phyloP scores from a whole-genome alignment of 2,888 invertebrate genomes.

The Diachrysia chrysitis region DNA sequence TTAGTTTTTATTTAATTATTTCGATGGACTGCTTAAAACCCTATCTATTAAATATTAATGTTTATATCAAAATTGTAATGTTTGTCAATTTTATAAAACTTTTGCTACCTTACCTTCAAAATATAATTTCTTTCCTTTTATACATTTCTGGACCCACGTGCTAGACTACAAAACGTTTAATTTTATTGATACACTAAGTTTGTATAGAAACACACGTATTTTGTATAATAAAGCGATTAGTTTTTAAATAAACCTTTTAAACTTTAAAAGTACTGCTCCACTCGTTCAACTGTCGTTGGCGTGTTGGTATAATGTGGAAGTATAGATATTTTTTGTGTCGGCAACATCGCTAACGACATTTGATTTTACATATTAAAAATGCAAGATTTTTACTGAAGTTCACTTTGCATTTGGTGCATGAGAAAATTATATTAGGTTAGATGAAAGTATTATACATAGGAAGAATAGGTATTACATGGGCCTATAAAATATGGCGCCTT shows the following conservation, averaged over 20 bases:
- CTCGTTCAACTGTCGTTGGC: conserved; percentile 45
- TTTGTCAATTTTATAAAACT: conserved; percentile 3
- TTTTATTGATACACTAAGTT: conserved; percentile 66
- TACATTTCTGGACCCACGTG: conserved; percentile 43
- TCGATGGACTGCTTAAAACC: not conserved
- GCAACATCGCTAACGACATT: conserved; percentile 37
- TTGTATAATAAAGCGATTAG: conserved; percentile 76
- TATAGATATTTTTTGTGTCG: conserved; percentile 47
- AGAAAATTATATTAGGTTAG: conserved; percentile 11
- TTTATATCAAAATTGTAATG: not conserved
- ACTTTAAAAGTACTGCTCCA: conserved; percentile 63
- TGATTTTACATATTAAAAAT: conserved; percentile 8
- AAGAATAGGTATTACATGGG: conserved; percentile 11
- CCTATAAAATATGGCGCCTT: conserved; percentile 25
- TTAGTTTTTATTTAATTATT: not conserved
- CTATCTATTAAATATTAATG: not conserved
- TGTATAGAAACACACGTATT: conserved; percentile 77
- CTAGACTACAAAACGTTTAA: conserved; percentile 49
- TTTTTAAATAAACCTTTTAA: conserved; percentile 59
- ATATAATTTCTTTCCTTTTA: conserved; percentile 17
- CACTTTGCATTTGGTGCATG: conserved; percentile 3
- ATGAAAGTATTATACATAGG: conserved; percentile 10
- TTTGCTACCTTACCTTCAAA: conserved; percentile 22
- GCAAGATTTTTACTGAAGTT: not conserved
- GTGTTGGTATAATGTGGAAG: conserved; percentile 37